phyloP scores from a whole-genome alignment of 2,797 vertebrate genomes.

The Microcaecilia unicolor region DNA sequence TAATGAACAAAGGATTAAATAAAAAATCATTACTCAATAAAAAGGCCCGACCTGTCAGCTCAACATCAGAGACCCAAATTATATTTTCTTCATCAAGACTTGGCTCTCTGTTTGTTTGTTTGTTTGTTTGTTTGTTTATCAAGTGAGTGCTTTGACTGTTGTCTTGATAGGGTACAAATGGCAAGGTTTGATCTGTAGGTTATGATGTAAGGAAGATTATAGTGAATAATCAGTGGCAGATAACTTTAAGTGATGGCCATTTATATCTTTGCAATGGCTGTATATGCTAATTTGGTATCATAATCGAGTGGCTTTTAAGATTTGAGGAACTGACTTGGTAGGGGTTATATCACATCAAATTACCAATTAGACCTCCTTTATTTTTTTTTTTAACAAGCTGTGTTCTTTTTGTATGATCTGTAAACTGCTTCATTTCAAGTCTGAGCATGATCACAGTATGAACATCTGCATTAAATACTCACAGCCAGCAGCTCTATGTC shows the following conservation, averaged over 20 bases:
- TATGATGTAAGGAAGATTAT: conserved; percentile 69
- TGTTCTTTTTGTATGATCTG: conserved; percentile 9
- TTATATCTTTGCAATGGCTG: conserved; percentile 54
- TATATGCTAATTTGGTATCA: conserved; percentile 39
- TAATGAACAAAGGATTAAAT: too few species aligned
- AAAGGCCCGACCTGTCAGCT: conserved; percentile 65
- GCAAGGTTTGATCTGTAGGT: conserved; percentile 66
- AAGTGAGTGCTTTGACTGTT: conserved; percentile 45
- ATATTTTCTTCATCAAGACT: too few species aligned
- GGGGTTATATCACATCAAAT: conserved; percentile 21
- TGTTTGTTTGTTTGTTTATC: too few species aligned
- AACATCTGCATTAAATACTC: too few species aligned
- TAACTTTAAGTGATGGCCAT: conserved; percentile 57
- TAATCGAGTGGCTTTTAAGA: conserved; percentile 66
- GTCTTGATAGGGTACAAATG: conserved; percentile 52
- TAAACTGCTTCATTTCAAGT: conserved; percentile 8
- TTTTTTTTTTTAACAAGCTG: conserved; percentile 11
- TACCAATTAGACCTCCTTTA: conserved; percentile 24
- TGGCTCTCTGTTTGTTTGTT: too few species aligned
- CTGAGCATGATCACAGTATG: too few species aligned
- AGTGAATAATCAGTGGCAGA: conserved; percentile 60
- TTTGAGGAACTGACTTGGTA: conserved; percentile 48
- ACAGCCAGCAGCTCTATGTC: too few species aligned
- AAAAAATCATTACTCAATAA: conserved; percentile 69
- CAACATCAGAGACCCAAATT: conserved; percentile 69